Evolutionary conservation across 2,113 vertebrate genomes (phyloP).

Genomic region (Pelobates fuscus): DNA sequence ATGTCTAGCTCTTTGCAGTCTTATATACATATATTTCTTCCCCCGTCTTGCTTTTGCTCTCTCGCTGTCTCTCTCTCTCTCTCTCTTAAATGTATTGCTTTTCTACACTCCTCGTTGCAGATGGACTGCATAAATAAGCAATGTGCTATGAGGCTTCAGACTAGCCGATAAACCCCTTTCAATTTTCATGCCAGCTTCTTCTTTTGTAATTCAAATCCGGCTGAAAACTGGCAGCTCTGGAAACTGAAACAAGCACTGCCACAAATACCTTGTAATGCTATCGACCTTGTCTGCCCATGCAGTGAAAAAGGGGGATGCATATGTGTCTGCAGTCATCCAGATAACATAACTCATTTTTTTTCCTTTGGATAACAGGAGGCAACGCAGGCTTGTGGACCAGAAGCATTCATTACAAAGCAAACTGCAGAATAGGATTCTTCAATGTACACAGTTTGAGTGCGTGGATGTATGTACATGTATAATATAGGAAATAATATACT

Average conservation of each 20-base stretch:
- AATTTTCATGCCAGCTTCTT: conserved; percentile 90
- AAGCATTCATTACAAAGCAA: conserved; percentile 77
- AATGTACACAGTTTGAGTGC: conserved; percentile 74
- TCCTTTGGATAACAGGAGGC: conserved; percentile 72
- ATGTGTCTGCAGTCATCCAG: conserved; percentile 93
- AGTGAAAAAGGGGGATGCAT: conserved; percentile 84
- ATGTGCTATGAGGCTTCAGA: conserved; percentile 86
- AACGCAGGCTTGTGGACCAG: conserved; percentile 72
- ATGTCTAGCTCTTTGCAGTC: conserved; percentile 81
- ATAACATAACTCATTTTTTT: conserved; percentile 86
- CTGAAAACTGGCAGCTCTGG: conserved; percentile 87
- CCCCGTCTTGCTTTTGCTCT: neutral
- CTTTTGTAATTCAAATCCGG: conserved; percentile 90
- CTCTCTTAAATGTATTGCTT: conserved; percentile 76
- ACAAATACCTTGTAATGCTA: conserved; percentile 88
- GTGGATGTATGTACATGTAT: neutral
- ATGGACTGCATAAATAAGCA: conserved; percentile 90
- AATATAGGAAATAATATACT: neutral
- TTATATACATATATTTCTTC: conserved; percentile 67
- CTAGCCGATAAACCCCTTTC: conserved; percentile 88
- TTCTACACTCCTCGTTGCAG: conserved; percentile 83
- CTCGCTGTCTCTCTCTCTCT: neutral
- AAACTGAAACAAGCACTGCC: conserved; percentile 85
- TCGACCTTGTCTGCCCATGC: conserved; percentile 91
- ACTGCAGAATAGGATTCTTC: conserved; percentile 78